Conservation (phyloP, 2,113 vertebrate genomes). For the Diadophis punctatus region DNA sequence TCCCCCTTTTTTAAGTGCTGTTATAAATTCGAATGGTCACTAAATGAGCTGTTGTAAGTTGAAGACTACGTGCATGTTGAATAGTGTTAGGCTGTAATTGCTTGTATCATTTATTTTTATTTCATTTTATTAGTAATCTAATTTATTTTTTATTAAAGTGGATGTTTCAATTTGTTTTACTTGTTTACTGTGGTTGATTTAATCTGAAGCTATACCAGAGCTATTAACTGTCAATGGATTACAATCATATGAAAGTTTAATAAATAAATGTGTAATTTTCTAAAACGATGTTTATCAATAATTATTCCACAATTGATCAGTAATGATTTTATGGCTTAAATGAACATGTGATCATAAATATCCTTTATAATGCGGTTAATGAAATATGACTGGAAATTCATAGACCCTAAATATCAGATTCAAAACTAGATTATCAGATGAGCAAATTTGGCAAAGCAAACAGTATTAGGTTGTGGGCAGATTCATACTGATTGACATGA, state of each 20-base stretch:
- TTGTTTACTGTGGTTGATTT: background rate
- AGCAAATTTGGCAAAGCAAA: background rate
- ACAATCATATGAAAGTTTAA: background rate
- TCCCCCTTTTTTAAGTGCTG: background rate
- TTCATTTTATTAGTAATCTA: background rate
- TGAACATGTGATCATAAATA: background rate
- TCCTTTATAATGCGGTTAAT: conserved; percentile 15
- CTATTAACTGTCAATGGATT: background rate
- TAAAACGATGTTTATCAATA: background rate
- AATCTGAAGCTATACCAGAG: background rate
- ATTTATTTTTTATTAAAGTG: background rate
- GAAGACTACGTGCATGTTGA: background rate
- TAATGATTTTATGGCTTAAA: conserved; percentile 10
- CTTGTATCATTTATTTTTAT: background rate
- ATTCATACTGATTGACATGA: background rate
- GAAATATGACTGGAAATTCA: background rate
- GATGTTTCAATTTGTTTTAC: background rate
- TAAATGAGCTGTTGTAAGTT: too few relatives aligned
- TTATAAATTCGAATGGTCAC: background rate
- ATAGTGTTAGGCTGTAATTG: background rate
- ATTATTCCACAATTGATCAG: background rate
- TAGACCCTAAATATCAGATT: conserved; percentile 12
- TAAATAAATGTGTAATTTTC: background rate
- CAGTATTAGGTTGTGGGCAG: background rate
- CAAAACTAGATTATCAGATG: background rate